Conservation (phyloP, 2,797 vertebrate species). For the Crenichthys baileyi region DNA sequence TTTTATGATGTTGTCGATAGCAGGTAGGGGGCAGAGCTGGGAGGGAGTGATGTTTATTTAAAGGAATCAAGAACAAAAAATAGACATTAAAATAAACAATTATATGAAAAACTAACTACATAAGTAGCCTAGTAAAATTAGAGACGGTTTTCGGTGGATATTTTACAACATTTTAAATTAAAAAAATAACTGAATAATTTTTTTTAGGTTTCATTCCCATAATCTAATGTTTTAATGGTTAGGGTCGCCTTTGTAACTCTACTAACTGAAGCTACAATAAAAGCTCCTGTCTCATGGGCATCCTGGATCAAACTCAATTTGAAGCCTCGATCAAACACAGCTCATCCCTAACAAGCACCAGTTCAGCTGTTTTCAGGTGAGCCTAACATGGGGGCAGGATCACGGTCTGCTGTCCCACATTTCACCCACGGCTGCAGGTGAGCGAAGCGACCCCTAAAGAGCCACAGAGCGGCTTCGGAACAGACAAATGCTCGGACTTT, state of each 20-base stretch:
- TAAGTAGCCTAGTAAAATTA: neutral
- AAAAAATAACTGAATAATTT: neutral
- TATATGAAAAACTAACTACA: neutral
- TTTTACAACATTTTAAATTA: neutral
- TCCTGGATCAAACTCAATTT: neutral
- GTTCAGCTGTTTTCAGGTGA: neutral
- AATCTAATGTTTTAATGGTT: neutral
- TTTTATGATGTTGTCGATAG: neutral
- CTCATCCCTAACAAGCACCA: neutral
- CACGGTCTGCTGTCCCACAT: constrained; percentile 29
- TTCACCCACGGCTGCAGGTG: constrained; percentile 8
- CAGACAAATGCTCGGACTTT: constrained; percentile 12
- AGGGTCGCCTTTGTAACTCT: neutral
- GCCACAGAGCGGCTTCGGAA: constrained; percentile 5
- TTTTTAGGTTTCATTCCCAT: neutral
- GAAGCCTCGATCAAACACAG: neutral
- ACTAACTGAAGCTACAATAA: neutral
- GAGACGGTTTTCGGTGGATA: neutral
- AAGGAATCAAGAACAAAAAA: neutral
- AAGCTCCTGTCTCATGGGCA: neutral
- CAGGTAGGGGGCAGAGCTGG: neutral
- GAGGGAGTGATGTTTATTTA: neutral
- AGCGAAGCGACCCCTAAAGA: constrained; percentile 19
- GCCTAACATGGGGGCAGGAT: constrained; percentile 3
- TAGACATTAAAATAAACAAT: neutral